These are phyloP conservation scores for Fulica atra DNA, from an alignment of 2,113 vertebrate genomes.

Conservation along the genomic window DNA sequence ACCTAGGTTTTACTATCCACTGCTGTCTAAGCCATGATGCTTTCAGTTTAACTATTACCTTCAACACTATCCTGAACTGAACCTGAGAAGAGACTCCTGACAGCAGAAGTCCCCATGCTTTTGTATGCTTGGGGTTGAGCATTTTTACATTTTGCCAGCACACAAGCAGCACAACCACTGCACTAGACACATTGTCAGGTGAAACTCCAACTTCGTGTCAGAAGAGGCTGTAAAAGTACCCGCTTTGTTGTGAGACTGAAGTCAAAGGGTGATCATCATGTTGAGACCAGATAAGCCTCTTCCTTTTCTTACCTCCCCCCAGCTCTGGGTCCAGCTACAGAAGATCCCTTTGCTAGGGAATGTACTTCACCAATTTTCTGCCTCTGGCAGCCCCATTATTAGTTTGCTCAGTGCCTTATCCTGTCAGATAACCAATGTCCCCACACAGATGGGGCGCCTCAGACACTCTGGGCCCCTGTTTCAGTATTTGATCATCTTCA, in stretches of 20 bases:
- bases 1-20: neutral
- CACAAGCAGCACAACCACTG: neutral
- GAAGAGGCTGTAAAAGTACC: neutral
- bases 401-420: neutral
- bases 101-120: neutral
- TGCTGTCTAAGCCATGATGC: neutral
- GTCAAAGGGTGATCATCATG: rapidly evolving
- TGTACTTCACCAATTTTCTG: neutral
- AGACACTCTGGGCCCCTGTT: rapidly evolving
- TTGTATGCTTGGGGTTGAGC: neutral
- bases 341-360: neutral
- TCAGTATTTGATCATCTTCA: neutral
- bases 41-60: neutral
- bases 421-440: neutral
- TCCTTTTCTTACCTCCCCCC: neutral
- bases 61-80: neutral
- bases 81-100: neutral
- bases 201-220: constrained; percentile 3
- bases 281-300: neutral
- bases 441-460: neutral
- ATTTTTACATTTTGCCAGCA: neutral
- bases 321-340: neutral
- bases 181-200: neutral
- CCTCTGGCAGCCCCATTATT: neutral
- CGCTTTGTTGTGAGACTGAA: neutral